A percentile compares a stretch with the other conserved stretches of the same genome.
Conservation (phyloP, 2,797 vertebrate genomes). For the Typhlichthys subterraneus region DNA sequence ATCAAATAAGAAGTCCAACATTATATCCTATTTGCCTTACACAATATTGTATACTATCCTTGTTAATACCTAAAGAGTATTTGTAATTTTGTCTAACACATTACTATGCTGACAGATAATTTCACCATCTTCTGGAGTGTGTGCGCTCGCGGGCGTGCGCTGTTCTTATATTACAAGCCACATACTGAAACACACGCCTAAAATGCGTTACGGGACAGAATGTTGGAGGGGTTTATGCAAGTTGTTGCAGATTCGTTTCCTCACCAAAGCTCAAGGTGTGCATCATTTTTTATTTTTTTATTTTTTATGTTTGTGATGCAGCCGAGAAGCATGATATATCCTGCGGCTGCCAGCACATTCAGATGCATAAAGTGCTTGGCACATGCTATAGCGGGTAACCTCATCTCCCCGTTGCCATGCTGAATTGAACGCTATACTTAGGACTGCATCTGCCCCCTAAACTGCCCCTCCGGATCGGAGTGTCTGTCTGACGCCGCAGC, state of each 20-base stretch:
- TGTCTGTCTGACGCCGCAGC: slow-evolving; percentile 70
- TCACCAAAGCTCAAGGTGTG: slow-evolving; percentile 21
- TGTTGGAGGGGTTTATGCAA: slow-evolving; percentile 22
- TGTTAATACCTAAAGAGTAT: slow-evolving; percentile 12
- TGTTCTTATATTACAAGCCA: slow-evolving; percentile 56
- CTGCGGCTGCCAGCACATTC: slow-evolving; percentile 1
- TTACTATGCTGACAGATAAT: slow-evolving; percentile 13
- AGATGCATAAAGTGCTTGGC: slow-evolving; percentile 38
- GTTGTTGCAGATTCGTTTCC: slow-evolving; percentile 33
- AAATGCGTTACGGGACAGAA: slow-evolving; percentile 2
- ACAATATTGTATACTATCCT: background rate
- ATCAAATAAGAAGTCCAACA: background rate
- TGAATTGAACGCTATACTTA: slow-evolving; percentile 46
- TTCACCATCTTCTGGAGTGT: slow-evolving; percentile 17
- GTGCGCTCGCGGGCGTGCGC: slow-evolving; percentile 30
- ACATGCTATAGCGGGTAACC: slow-evolving; percentile 31
- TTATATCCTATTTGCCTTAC: background rate
- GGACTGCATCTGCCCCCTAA: slow-evolving; percentile 56
- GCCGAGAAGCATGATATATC: slow-evolving; percentile 7
- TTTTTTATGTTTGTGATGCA: slow-evolving; percentile 28
- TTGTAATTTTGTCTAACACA: background rate
- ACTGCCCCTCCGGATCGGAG: slow-evolving; percentile 62
- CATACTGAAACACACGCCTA: slow-evolving; percentile 48
- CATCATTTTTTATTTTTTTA: no score
- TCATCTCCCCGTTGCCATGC: slow-evolving; percentile 45